A percentile compares a stretch with the other conserved stretches of the same genome.
Evolutionary conservation across 2,888 invertebrate species (phyloP).

Genomic region (Caenorhabditis angaria): DNA sequence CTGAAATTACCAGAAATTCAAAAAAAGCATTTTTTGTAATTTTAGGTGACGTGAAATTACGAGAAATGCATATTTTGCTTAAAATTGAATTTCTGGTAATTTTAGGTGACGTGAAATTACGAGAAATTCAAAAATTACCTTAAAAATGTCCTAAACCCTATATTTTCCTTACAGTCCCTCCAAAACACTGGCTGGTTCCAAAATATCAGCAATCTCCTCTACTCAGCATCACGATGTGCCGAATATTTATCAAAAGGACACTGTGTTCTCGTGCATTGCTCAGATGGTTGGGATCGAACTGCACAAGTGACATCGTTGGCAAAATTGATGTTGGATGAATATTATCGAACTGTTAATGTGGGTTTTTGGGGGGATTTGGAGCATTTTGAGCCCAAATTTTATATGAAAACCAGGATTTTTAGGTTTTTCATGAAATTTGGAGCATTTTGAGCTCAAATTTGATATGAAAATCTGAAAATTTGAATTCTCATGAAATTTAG

Average conservation of each 20-base stretch:
- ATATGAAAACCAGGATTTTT: not conserved
- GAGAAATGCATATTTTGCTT: too few species aligned
- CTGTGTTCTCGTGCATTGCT: constrained; percentile 96
- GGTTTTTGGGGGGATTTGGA: too few species aligned
- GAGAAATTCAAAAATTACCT: too few species aligned
- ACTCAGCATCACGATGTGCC: constrained; percentile 46
- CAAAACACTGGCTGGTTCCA: constrained; percentile 63
- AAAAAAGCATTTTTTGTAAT: too few species aligned
- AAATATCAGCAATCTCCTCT: constrained; percentile 50
- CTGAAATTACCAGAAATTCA: too few species aligned
- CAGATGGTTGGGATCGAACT: constrained; percentile 98
- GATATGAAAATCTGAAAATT: too few species aligned
- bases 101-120: too few species aligned
- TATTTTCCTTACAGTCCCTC: constrained; percentile 37
- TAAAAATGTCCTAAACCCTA: not conserved
- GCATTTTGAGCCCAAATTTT: constrained; percentile 11
- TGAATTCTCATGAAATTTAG: too few species aligned
- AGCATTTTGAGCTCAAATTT: constrained; percentile 12
- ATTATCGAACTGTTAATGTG: constrained; percentile 91
- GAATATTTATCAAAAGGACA: constrained; percentile 73
- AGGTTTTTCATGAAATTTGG: too few species aligned
- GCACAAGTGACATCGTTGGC: constrained; percentile 94
- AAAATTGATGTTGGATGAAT: constrained; percentile 89
- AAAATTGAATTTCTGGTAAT: too few species aligned
- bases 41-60: too few species aligned